These are phyloP conservation scores for Drosophila tani DNA, from an alignment of 1,140 invertebrate genomes.

Conservation along the genomic window DNA sequence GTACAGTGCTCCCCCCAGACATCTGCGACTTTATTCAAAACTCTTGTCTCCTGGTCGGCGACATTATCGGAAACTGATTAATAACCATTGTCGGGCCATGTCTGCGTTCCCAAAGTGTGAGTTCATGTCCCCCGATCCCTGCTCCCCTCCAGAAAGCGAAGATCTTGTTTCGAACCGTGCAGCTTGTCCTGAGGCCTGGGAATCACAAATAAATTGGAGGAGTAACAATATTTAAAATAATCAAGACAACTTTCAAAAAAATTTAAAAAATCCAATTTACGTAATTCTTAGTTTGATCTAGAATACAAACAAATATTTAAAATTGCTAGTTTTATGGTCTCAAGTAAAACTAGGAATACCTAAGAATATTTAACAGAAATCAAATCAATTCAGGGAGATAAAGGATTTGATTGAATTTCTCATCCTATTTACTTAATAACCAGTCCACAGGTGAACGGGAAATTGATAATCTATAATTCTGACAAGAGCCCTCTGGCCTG, in stretches of 20 bases:
- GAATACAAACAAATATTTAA: too few relatives aligned
- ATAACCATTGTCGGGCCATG: conserved; percentile 70
- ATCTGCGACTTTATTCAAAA: conserved; percentile 68
- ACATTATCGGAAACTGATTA: conserved; percentile 81
- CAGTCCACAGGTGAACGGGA: too few relatives aligned
- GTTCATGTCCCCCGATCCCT: conserved; percentile 10
- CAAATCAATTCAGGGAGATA: too few relatives aligned
- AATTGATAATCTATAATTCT: too few relatives aligned
- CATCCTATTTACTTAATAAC: too few relatives aligned
- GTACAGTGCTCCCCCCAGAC: conserved; percentile 16
- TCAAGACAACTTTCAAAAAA: neutral
- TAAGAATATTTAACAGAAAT: too few relatives aligned
- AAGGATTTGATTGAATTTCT: too few relatives aligned
- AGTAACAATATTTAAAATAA: neutral
- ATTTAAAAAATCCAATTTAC: neutral
- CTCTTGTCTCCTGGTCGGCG: conserved; percentile 68
- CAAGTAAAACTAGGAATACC: too few relatives aligned
- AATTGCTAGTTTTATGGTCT: too few relatives aligned
- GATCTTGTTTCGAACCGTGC: conserved; percentile 70
- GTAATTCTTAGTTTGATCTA: neutral
- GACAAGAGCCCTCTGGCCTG: too few relatives aligned
- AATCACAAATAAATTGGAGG: conserved; percentile 14
- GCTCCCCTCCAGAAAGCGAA: conserved; percentile 20
- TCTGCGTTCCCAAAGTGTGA: conserved; percentile 32
- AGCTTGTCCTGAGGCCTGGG: conserved; percentile 60